Evolutionary conservation across 2,113 vertebrate genomes (phyloP), one percentile per base, ranked within the genome.

Genomic region (Macquaria australasica): DNA sequence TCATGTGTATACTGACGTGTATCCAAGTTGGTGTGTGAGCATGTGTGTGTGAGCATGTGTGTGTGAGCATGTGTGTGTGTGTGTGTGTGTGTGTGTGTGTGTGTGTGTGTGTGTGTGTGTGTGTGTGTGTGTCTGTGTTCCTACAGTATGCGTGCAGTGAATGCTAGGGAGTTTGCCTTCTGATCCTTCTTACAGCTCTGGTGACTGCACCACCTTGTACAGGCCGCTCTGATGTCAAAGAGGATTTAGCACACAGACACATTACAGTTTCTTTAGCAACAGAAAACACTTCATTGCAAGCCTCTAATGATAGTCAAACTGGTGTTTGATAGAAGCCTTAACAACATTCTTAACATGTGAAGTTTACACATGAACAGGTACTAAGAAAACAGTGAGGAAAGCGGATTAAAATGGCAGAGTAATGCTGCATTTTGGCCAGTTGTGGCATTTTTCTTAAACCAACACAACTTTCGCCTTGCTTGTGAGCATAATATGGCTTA

Each of bases 191-290:
- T 92, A 93, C 84, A 39, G 90, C 84, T 50, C 73, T 34, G 86
- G 93, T 72, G 92, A 93, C 90, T 91, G 90, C 88, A 71, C 92
- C 91, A 91, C 92, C 92, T 92, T 87, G 92, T 76, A 91, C 91
- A 89, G 88, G 90, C 83, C 55, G 69, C 89, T 90, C 88, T 84
- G 89, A 85, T 92, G 92, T 93, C 91, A 91, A 86, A 91, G 82
- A 81, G 91, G 91, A 91, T 93, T 94, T 93, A 90, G 77, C 70
- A 28, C 78, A 48, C 53, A 34, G 84, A 92, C 88, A 93, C 86
- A 83, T 81, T 87, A 83, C 70, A 39, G 50, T 91, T 93, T 82
- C 86, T 89, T 92, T 58, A 84, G 89, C 83, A 82, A 86, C 76
- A 87, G 73, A 88, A 89, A 85, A 81, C 77, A 62, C 86, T 73